These are phyloP conservation scores for Hypsibius dujardini DNA, from an alignment of 1,140 invertebrate genomes.

Conservation along the genomic window DNA sequence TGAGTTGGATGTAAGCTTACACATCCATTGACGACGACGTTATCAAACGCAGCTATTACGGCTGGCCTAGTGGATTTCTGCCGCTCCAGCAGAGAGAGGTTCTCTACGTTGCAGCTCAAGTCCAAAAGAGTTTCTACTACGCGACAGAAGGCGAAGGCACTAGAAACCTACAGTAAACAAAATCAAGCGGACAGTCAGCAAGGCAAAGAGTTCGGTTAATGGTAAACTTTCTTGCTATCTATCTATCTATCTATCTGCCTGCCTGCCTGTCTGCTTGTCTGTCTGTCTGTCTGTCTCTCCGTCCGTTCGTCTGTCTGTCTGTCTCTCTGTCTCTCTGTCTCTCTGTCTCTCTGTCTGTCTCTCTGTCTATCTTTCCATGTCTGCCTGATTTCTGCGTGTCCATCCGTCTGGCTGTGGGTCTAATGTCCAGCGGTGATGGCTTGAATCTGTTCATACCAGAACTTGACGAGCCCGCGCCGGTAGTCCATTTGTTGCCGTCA, in stretches of 20 bases:
- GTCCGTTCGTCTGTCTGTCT: too few species aligned
- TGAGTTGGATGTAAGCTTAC: neutral
- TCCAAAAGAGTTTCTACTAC: slow-evolving; percentile 2
- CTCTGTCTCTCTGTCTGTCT: too few species aligned
- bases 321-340: too few species aligned
- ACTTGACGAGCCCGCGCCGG: neutral
- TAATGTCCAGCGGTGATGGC: neutral
- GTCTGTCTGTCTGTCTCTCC: too few species aligned
- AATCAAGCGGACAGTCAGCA: neutral
- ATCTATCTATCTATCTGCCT: too few species aligned
- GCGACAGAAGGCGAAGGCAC: slow-evolving; percentile 10
- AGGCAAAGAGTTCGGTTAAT: too few species aligned
- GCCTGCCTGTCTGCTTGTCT: too few species aligned
- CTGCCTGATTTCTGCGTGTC: neutral
- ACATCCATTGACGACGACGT: neutral
- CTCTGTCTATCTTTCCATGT: neutral
- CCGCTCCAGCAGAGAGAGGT: neutral
- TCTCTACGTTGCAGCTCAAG: neutral
- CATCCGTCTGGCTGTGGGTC: neutral
- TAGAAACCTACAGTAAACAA: neutral
- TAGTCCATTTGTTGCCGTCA: neutral
- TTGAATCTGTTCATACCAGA: neutral
- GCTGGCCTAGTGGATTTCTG: neutral
- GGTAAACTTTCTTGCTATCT: too few species aligned
- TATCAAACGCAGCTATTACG: neutral